Evolutionary conservation across 2,888 invertebrate genomes (phyloP), one percentile per base, ranked within the genome.

Genomic region (Hipparchia sbordonii): DNA sequence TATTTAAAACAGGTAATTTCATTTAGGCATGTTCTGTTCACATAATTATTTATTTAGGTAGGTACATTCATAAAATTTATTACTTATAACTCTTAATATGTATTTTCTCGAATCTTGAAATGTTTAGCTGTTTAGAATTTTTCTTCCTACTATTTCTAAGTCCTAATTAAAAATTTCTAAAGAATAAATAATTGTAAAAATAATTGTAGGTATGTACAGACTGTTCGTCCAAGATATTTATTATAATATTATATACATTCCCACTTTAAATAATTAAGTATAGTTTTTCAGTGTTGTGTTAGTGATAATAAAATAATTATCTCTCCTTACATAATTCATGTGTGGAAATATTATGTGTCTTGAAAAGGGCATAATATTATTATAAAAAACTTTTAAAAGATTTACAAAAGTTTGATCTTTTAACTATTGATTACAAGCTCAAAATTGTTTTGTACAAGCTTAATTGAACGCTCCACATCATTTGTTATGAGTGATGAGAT

Each of bases 201-300:
- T 62, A 39, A 48, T 39, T 67, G 62, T 23, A 23, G 23, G 23
- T 70, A 75, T 71, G 60, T 70, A 74, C 52, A 65, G 69, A 62
- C 67, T 74, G 39, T 72, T 76, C 76, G 76, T 76, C 76, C 76
- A 76, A 71, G 12, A 52, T 48, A 63, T 13, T 23, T 51, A 63
- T 33, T 13, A 6, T 60, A n/a, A n/a, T 4, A 59, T 46, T 63
- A 66, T 61, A 57, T 54, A 57, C 52, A 6, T 62, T 61, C 12
- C 52, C n/a, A 46, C 7, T 23, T 6, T 12, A 52, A 10, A 56
- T 61, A 61, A n/a, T 3, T 60, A 23, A 23, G 23, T 23, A 39
- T 61, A 45, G 59, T 46, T 51, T 72, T 67, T 67, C 66, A 70
- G 45, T 73, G 59, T 68, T 68, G 57, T 67, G 57, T 57, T 68